Conservation (phyloP, 2,888 invertebrate genomes). For the Leptarthrus brevirostris region DNA sequence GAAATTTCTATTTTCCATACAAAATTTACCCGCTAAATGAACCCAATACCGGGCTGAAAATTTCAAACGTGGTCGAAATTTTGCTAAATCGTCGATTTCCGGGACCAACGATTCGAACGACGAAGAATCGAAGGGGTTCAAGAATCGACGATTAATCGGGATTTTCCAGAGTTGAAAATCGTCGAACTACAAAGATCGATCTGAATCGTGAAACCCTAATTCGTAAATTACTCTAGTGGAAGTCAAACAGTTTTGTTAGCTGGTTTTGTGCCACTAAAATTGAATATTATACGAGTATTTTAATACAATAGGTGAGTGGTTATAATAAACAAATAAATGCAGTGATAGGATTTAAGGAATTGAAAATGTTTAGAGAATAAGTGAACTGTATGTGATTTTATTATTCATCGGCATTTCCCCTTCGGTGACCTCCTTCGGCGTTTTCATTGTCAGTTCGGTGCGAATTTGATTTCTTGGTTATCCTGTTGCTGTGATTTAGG, state of each 20-base stretch:
- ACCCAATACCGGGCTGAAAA: too few species aligned
- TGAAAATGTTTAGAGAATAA: neutral
- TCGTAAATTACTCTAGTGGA: slow-evolving; percentile 31
- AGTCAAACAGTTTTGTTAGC: slow-evolving; percentile 40
- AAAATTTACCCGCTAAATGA: too few species aligned
- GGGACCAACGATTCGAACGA: too few species aligned
- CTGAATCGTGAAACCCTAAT: too few species aligned
- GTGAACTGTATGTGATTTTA: slow-evolving; percentile 16
- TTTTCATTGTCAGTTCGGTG: slow-evolving; percentile 44
- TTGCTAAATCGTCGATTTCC: too few species aligned
- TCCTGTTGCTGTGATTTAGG: slow-evolving; percentile 31
- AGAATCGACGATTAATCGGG: too few species aligned
- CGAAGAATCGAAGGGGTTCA: too few species aligned
- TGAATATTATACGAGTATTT: slow-evolving; percentile 5
- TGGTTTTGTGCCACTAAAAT: slow-evolving; percentile 6
- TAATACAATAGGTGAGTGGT: slow-evolving; percentile 30
- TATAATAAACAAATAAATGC: neutral
- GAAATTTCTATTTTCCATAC: too few species aligned
- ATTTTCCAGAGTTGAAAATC: too few species aligned
- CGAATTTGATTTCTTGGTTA: neutral
- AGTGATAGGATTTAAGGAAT: neutral
- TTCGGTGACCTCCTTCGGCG: slow-evolving; percentile 40
- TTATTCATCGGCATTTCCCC: slow-evolving; percentile 35
- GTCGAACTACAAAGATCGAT: too few species aligned
- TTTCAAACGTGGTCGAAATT: too few species aligned